Base-by-base conservation (phyloP, 2,113 vertebrate genomes). In the Myiozetetes cayanensis region DNA sequence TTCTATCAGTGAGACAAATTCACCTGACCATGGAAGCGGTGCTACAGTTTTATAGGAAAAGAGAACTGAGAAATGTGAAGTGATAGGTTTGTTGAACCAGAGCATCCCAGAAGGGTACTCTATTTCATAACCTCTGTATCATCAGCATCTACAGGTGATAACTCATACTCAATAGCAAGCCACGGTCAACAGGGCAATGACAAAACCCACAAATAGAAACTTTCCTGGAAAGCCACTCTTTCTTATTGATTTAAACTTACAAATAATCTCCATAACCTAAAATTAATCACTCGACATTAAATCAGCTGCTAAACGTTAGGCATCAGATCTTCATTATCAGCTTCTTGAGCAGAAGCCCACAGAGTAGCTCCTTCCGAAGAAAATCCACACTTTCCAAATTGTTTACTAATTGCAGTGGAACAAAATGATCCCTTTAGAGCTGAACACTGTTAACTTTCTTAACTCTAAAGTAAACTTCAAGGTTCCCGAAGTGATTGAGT, bases 11-110 rank as follows among this genome's bases (percentile, higher is more conserved):
- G 55, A 73, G 55, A 58, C 28, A 78, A 67, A 33, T 63, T 1
- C 9, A 35, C 50, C 24, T 61, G 70, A n/a, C 73, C 0, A 0
- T 66, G 70, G 76, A 94, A 75, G 44, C 0, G 0, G 23, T 23
- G n/a, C 6, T 53, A 72, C 11, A 37, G 24, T 33, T 78, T 75
- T 87, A 52, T 14, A 89, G 70, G 43, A 46, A 87, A 65, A 44
- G 24, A 76, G 53, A 81, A 23, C 9, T 35, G 62, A 85, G 47
- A 65, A 89, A 87, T 39, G 16, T 68, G 67, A 82, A 91, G n/a
- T 2, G 8, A 71, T 31, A 23, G 31, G 35, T 78, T 85, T 71
- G 12, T 75, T 82, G 71, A 89, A 76, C 44, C 3, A 6, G 53
- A 86, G 72, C 49, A 75, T 58, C 33, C 22, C 33, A 72, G 35